A percentile compares a stretch with the other conserved stretches of the same genome.
Evolutionary conservation across 2,797 vertebrate species (phyloP).

Genomic region (Pteronotus mesoamericanus): DNA sequence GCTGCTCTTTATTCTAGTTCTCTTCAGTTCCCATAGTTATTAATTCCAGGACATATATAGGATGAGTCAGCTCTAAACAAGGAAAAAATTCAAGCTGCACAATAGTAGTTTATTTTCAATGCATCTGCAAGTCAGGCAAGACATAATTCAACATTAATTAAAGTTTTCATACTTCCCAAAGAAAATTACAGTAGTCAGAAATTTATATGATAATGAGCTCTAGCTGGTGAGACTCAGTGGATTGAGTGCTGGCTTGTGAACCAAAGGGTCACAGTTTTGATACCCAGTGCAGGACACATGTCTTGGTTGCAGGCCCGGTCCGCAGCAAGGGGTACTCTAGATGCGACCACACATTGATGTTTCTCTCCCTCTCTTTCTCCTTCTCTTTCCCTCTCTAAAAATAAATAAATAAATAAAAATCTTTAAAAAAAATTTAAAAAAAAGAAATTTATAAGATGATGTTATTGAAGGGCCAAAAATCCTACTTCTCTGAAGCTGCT

Average conservation of each 20-base stretch:
- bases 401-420: too few relatives aligned
- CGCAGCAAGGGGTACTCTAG: too few relatives aligned
- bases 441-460: background rate
- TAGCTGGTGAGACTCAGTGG: too few relatives aligned
- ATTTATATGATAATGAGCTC: too few relatives aligned
- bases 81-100: background rate
- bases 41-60: background rate
- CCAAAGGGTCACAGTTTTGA: too few relatives aligned
- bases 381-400: too few relatives aligned
- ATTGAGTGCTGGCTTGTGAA: too few relatives aligned
- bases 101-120: background rate
- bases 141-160: background rate
- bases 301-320: too few relatives aligned
- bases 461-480: background rate
- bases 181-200: background rate
- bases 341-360: too few relatives aligned
- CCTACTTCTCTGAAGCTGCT: background rate
- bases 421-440: too few relatives aligned
- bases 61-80: slow-evolving; percentile 49
- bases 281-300: too few relatives aligned
- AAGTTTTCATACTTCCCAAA: slow-evolving; percentile 27
- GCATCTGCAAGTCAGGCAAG: background rate
- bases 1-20: background rate
- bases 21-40: slow-evolving; percentile 24
- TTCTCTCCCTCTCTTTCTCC: too few relatives aligned